Conservation (phyloP, 92 coral and sea anemone genomes). For the Desmophyllum pertusum region DNA sequence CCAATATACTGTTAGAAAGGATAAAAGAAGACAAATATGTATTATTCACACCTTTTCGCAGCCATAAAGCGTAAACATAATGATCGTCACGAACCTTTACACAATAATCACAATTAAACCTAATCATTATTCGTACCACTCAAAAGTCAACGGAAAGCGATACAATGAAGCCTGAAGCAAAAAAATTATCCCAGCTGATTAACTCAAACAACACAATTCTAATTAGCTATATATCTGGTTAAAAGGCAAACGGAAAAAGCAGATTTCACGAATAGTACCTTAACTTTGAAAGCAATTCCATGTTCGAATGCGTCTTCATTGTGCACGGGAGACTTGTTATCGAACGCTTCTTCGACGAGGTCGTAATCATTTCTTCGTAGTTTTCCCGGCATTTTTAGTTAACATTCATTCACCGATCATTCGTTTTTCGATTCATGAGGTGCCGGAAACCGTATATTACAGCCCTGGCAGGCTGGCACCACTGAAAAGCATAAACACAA, state of each 20-base stretch:
- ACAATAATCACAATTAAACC: not conserved
- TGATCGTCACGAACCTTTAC: conserved; percentile 4
- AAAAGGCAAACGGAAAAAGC: not conserved
- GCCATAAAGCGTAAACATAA: conserved; percentile 19
- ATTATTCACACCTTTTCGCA: conserved; percentile 7
- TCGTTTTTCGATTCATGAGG: conserved; percentile 1
- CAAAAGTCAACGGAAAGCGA: conserved; percentile 16
- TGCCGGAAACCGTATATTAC: conserved; percentile 9
- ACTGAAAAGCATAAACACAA: conserved; percentile 4
- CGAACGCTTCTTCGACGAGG: conserved; percentile 92
- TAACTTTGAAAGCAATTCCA: conserved; percentile 93
- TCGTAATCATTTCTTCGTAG: conserved; percentile 78
- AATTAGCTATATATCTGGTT: not conserved
- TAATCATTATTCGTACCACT: not conserved
- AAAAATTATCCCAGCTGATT: not conserved
- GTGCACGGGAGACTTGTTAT: conserved; percentile 88
- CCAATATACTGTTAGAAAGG: conserved; percentile 81
- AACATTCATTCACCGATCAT: conserved; percentile 2
- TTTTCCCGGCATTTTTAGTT: conserved; percentile 82
- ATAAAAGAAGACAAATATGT: conserved; percentile 36
- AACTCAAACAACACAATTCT: not conserved
- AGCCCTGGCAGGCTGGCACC: conserved; percentile 1
- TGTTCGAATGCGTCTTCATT: conserved; percentile 95
- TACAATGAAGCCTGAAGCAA: not conserved
- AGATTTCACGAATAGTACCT: conserved; percentile 50